phyloP scores from a whole-genome alignment of 2,888 invertebrate species.

The Melanostoma mellinum region DNA sequence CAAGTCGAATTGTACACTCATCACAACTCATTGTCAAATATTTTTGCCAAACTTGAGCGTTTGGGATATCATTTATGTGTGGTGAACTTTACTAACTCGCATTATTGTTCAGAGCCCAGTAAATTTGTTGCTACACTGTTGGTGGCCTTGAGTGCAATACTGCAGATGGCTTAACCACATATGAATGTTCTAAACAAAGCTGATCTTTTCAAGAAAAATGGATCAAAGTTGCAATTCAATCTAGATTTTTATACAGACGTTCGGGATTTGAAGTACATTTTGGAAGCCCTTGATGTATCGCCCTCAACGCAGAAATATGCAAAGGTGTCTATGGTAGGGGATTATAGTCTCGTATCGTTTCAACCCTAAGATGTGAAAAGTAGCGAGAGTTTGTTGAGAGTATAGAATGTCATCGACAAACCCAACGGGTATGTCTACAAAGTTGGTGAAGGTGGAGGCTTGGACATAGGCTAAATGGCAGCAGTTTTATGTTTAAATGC shows the following conservation, averaged over 20 bases:
- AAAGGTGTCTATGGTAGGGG: slow-evolving; percentile 93
- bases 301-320: slow-evolving; percentile 89
- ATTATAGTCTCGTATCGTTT: slow-evolving; percentile 95
- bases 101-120: slow-evolving; percentile 96
- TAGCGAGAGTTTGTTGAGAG: slow-evolving; percentile 88
- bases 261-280: slow-evolving; percentile 91
- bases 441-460: slow-evolving; percentile 92
- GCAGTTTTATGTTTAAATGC: too few species aligned
- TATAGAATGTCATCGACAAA: slow-evolving; percentile 92
- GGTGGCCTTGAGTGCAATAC: slow-evolving; percentile 95
- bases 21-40: slow-evolving; percentile 89
- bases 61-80: slow-evolving; percentile 90
- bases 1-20: slow-evolving; percentile 97
- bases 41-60: slow-evolving; percentile 85
- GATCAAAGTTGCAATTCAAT: slow-evolving; percentile 89
- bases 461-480: too few species aligned
- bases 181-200: slow-evolving; percentile 96
- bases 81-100: slow-evolving; percentile 97
- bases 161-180: slow-evolving; percentile 96
- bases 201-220: slow-evolving; percentile 91
- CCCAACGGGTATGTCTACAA: slow-evolving; percentile 95
- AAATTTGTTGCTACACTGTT: slow-evolving; percentile 97
- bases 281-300: slow-evolving; percentile 91
- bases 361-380: slow-evolving; percentile 91
- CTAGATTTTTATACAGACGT: slow-evolving; percentile 98